phyloP scores from a whole-genome alignment of 2,797 vertebrate species.

The Pempheris klunzingeri region DNA sequence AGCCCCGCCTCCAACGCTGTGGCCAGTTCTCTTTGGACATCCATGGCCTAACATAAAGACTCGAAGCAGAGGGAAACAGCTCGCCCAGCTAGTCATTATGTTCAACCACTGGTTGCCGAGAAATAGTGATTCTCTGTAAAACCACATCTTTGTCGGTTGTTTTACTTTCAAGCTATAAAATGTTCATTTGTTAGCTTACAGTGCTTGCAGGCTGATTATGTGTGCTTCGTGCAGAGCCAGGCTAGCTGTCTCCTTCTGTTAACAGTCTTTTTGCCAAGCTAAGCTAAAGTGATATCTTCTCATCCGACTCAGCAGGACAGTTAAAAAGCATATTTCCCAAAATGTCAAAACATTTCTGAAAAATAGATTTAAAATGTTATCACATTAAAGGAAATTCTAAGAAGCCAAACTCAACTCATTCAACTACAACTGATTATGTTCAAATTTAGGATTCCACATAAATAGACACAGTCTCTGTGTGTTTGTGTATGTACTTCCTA shows the following conservation, averaged over 20 bases:
- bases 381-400: neutral
- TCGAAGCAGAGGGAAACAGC: neutral
- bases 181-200: neutral
- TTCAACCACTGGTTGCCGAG: neutral
- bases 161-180: neutral
- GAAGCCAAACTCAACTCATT: neutral
- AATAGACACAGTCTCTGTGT: neutral
- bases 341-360: neutral
- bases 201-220: neutral
- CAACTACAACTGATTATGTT: neutral
- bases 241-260: neutral
- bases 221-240: neutral
- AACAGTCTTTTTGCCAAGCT: neutral
- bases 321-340: neutral
- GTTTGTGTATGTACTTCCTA: slow-evolving; percentile 25
- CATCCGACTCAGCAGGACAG: neutral
- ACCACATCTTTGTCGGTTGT: neutral
- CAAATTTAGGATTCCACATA: neutral
- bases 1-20: too few species aligned
- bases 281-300: neutral
- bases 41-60: neutral
- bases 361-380: neutral
- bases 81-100: neutral
- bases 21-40: too few species aligned
- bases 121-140: neutral